Percentiles rank a stretch among this genome's conserved stretches.
These are phyloP conservation scores for Tipula lateralis DNA, from an alignment of 2,888 invertebrate species.

Conservation along the genomic window DNA sequence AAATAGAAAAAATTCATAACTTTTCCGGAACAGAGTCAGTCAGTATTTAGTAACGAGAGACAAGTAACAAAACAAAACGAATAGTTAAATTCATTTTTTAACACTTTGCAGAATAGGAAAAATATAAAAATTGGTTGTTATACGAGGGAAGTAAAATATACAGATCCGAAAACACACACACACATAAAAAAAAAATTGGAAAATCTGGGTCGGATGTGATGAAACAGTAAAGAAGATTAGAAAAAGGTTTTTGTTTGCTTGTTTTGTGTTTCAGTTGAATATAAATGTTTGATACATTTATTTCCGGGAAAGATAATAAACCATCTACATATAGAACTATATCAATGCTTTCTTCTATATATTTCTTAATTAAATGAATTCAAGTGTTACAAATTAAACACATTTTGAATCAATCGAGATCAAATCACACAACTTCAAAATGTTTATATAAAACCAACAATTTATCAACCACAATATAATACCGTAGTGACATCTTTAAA, in stretches of 20 bases:
- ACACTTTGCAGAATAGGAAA: constrained; percentile 4
- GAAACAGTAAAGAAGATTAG: not conserved
- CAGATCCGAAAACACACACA: not conserved
- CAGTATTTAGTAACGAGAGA: not conserved
- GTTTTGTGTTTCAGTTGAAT: not conserved
- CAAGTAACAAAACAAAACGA: not conserved
- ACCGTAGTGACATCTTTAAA: not conserved
- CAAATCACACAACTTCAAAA: too few species aligned
- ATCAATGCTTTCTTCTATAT: too few species aligned
- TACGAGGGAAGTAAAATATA: not conserved
- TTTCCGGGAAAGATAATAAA: not conserved
- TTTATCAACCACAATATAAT: not conserved
- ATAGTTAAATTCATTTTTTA: constrained; percentile 1
- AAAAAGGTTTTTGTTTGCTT: not conserved
- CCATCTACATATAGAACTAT: too few species aligned
- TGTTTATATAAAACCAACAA: not conserved
- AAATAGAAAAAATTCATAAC: not conserved
- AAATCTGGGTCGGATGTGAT: constrained; percentile 24
- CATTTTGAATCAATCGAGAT: too few species aligned
- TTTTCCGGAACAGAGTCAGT: not conserved
- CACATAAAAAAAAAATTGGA: not conserved
- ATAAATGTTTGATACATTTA: not conserved
- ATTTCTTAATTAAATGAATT: too few species aligned
- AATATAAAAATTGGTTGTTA: not conserved
- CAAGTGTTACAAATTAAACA: too few species aligned